Conservation (phyloP, 2,113 vertebrate genomes). For the Sorex fumeus region DNA sequence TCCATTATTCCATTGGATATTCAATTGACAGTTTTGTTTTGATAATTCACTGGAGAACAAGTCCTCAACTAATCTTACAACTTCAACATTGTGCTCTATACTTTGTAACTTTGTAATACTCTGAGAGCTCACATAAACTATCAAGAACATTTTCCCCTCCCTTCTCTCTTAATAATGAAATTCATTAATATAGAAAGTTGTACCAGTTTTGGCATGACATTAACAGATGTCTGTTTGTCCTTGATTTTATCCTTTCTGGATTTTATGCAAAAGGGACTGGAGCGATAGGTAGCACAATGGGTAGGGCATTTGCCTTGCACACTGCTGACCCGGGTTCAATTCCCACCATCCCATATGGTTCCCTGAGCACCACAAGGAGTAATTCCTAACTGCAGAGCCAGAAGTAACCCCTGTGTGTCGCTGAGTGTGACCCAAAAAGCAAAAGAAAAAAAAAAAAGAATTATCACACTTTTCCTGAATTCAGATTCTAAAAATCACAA, state of each 20-base stretch:
- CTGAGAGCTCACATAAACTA: background rate
- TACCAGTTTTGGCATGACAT: background rate
- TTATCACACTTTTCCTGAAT: conserved; percentile 11
- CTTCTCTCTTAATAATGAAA: background rate
- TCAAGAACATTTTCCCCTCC: conserved; percentile 27
- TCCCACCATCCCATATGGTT: no score
- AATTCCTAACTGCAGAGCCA: no score
- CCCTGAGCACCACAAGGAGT: no score
- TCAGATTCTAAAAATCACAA: conserved; percentile 41
- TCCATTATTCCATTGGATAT: no score
- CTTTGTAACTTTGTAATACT: background rate
- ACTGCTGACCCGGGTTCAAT: no score
- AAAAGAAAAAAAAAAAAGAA: no score
- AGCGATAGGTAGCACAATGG: no score
- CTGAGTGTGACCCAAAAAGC: no score
- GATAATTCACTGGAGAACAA: conserved; percentile 26
- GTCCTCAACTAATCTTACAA: conserved; percentile 23
- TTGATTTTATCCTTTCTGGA: background rate
- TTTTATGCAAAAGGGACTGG: no score
- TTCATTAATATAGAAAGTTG: background rate
- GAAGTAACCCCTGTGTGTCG: no score
- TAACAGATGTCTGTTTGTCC: conserved; percentile 31
- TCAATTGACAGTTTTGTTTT: background rate
- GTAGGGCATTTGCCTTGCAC: no score
- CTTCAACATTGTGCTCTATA: background rate